Conservation (phyloP, 2,888 invertebrate genomes). For the Opisthograptis luteolata region DNA sequence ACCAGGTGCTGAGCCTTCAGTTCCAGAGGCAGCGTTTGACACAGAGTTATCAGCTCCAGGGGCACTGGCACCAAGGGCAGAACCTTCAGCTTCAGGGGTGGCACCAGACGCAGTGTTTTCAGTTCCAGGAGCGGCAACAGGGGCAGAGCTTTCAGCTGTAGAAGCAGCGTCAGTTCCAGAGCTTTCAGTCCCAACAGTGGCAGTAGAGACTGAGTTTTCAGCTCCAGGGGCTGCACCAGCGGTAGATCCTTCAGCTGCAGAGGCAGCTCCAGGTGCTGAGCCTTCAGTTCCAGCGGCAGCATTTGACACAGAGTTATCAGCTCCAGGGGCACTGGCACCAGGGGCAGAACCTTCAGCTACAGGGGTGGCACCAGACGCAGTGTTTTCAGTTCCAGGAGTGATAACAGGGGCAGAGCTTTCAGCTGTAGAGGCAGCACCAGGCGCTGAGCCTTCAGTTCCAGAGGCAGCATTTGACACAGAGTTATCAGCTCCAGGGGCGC, state of each 20-base stretch:
- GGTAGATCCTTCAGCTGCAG: slow-evolving; percentile 12
- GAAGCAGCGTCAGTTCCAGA: background rate
- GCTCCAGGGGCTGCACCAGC: slow-evolving; percentile 13
- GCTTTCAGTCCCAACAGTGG: background rate
- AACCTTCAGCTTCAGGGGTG: no score
- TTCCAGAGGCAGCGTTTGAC: background rate
- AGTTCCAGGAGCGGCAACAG: background rate
- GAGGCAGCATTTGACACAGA: no score
- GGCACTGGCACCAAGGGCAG: background rate
- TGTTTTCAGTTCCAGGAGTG: slow-evolving; percentile 10
- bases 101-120: background rate
- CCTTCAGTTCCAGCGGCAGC: no score
- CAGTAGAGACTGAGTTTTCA: no score
- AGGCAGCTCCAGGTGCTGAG: background rate
- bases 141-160: background rate
- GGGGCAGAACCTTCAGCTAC: no score
- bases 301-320: background rate
- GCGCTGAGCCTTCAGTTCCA: no score
- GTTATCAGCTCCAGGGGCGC: background rate
- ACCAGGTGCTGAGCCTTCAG: background rate
- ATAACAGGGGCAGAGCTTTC: background rate
- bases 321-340: slow-evolving; percentile 12
- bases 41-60: background rate
- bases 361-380: no score
- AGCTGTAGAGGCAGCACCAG: no score